These are phyloP conservation scores for Microcebus ravelobensis DNA, from an alignment of 2,113 vertebrate species.

Conservation along the genomic window DNA sequence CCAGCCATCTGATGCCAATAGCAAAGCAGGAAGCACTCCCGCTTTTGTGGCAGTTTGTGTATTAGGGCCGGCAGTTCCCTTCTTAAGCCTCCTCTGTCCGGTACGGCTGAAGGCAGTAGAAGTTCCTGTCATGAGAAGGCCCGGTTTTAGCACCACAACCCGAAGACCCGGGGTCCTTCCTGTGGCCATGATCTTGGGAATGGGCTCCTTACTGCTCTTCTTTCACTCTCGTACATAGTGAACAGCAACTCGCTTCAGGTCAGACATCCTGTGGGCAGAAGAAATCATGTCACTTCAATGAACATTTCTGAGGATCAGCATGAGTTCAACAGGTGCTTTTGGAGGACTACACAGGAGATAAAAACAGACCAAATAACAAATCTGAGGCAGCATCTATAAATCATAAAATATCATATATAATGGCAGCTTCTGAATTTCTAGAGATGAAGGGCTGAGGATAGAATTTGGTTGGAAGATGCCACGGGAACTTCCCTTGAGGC, in stretches of 20 bases:
- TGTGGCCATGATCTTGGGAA: neutral
- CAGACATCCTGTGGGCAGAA: neutral
- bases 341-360: neutral
- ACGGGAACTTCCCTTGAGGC: neutral
- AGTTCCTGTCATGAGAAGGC: neutral
- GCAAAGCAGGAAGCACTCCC: neutral
- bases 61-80: neutral
- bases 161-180: neutral
- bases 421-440: neutral
- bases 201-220: neutral
- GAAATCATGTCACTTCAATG: neutral
- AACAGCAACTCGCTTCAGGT: neutral
- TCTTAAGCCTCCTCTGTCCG: neutral
- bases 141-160: neutral
- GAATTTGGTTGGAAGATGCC: neutral
- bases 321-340: neutral
- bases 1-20: neutral
- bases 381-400: neutral
- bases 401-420: neutral
- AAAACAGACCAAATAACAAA: neutral
- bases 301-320: neutral
- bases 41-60: rapidly evolving
- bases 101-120: neutral
- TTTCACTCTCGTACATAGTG: neutral
- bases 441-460: neutral